Conservation (phyloP, 2,888 invertebrate genomes). For the Drosophila seclusa region DNA sequence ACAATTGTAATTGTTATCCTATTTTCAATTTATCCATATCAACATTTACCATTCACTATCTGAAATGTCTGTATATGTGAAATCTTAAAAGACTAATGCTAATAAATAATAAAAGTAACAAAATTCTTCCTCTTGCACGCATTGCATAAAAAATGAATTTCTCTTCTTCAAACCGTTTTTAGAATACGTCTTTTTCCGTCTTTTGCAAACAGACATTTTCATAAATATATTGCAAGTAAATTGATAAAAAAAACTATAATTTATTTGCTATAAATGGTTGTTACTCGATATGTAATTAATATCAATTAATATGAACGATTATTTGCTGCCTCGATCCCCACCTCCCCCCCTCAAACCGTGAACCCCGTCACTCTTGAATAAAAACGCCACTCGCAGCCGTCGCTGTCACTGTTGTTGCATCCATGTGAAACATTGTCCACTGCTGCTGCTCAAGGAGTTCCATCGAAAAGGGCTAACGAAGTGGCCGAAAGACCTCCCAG, state of each 20-base stretch:
- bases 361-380: background rate
- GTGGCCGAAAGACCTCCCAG: slow-evolving; percentile 72
- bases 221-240: background rate
- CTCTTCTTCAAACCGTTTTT: no score
- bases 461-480: slow-evolving; percentile 70
- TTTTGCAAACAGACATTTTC: background rate
- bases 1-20: background rate
- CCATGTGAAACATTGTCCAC: slow-evolving; percentile 71
- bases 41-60: background rate
- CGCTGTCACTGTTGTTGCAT: slow-evolving; percentile 30
- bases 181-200: background rate
- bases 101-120: no score
- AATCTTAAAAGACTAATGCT: no score
- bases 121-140: background rate
- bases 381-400: slow-evolving; percentile 20
- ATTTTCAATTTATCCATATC: background rate
- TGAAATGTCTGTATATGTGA: no score
- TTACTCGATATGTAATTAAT: background rate
- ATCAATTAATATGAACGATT: background rate
- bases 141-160: background rate
- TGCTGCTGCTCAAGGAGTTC: slow-evolving; percentile 62
- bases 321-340: background rate
- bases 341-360: background rate
- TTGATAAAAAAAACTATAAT: background rate
- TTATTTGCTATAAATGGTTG: background rate